Base-by-base conservation (phyloP, 2,888 invertebrate genomes). In the Hirtodrosophila histrioides region DNA sequence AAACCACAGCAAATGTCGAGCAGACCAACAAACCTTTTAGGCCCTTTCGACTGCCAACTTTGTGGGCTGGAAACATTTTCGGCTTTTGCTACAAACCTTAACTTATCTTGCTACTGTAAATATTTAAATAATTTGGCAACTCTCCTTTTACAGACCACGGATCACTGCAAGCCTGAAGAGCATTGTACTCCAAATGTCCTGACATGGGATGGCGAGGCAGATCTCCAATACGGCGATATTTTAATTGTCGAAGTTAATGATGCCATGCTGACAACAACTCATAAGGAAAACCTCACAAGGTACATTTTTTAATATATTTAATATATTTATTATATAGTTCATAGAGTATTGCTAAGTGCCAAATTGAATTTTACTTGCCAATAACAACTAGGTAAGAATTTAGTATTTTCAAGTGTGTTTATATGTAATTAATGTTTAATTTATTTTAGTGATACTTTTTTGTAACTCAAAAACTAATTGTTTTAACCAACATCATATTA, bases 181-280 rank as follows among this genome's bases (percentile, higher is more conserved):
- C 93, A 93, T 75, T 94, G 94, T 80, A 92, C 92, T 74, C 93
- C 94, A 74, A 93, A 93, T 91, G 92, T 93, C 78, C 92, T 93
- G 73, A 94, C 94, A 64, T 95, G 95, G 95, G 94, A 94, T 87
- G 94, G 94, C 45, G 92, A 93, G 64, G 93, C 93, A 35, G 94
- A 94, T 91, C 94, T 95, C 76, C 95, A 95, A 91, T 94, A 94
- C 73, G 95, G 95, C 12, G 95, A 95, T 91, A 94, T 95, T 78
- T 93, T 95, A 78, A 93, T 95, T 89, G 94, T 95, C 45, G 93
- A 94, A 91, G 94, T 95, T 91, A 94, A 94, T 81, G 95, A 95
- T 91, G 92, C 94, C 55, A 91, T 93, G 82, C 92, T 94, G 56
- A 89, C 90, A 53, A 89, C 90, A 23, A 92, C 41, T 6, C 75